phyloP scores from a whole-genome alignment of 2,797 vertebrate species.

The Mormyrus proboscirostris region DNA sequence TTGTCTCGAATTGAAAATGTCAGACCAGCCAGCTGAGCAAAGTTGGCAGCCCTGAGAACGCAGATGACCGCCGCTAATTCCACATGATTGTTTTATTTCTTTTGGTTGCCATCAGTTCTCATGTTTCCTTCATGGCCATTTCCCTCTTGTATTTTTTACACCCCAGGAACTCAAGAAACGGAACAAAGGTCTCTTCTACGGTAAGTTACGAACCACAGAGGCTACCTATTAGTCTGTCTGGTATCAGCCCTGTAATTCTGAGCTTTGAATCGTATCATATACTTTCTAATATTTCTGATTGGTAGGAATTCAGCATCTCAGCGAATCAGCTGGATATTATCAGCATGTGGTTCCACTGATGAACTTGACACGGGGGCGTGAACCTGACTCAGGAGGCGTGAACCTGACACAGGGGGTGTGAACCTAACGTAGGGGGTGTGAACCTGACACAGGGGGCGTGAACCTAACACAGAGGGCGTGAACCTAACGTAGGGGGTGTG shows the following conservation, averaged over 20 bases:
- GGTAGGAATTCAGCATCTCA: neutral
- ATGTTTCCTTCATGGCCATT: conserved; percentile 6
- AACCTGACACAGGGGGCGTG: no score
- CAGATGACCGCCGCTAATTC: neutral
- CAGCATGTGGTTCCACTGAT: neutral
- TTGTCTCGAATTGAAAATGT: neutral
- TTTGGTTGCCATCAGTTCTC: neutral
- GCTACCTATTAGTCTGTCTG: neutral
- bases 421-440: no score
- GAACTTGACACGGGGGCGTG: neutral
- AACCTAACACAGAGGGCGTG: no score
- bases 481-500: no score
- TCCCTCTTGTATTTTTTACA: neutral
- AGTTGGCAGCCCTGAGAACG: neutral
- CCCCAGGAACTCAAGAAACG: neutral
- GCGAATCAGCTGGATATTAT: neutral
- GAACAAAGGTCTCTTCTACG: conserved; percentile 8
- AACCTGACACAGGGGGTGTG: neutral
- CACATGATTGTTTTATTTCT: neutral
- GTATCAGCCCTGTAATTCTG: neutral
- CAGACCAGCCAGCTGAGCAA: neutral
- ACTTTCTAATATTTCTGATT: neutral
- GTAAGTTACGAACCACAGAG: neutral
- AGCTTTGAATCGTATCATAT: neutral
- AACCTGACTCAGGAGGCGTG: neutral